phyloP scores from a whole-genome alignment of 2,113 vertebrate genomes.

The human region GRCh38 chr1:177981001-177981500 shows the following conservation, averaged over 20 bases:
- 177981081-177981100: too few species aligned
- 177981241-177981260: neutral
- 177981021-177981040: neutral
- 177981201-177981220: neutral
- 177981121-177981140: too few species aligned
- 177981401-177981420: neutral
- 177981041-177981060: rapidly evolving
- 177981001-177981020: neutral
- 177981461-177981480: neutral
- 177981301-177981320: neutral
- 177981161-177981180: neutral
- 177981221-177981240: neutral
- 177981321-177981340: neutral
- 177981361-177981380: neutral
- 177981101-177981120: too few species aligned
- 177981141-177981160: neutral
- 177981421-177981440: neutral
- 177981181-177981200: neutral
- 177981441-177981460: neutral
- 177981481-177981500: neutral
- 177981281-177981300: neutral
- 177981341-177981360: neutral
- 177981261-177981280: neutral
- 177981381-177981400: neutral
- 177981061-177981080: too few species aligned